Conservation (phyloP, 2,888 invertebrate genomes). For the Xanthia icteritia region DNA sequence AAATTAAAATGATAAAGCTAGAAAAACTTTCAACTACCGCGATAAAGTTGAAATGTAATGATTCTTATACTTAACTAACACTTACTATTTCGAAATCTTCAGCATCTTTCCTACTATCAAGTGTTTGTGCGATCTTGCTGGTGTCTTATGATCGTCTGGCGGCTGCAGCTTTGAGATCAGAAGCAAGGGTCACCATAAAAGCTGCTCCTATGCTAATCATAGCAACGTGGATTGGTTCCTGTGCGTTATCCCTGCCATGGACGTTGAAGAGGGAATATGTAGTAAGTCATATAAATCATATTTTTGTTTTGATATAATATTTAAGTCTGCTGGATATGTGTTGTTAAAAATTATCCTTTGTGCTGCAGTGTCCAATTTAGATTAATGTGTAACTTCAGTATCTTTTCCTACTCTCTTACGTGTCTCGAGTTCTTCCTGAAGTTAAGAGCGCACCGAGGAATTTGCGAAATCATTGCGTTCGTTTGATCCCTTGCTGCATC, state of each 20-base stretch:
- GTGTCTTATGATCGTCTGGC: constrained; percentile 96
- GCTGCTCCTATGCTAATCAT: constrained; percentile 92
- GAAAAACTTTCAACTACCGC: neutral
- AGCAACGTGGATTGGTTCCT: constrained; percentile 92
- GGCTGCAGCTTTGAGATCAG: constrained; percentile 93
- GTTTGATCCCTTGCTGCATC: too few species aligned
- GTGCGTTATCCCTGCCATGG: constrained; percentile 92
- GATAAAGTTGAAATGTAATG: neutral
- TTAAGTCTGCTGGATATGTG: neutral
- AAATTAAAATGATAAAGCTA: neutral
- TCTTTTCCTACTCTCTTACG: neutral
- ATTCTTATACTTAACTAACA: neutral
- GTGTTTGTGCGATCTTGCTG: constrained; percentile 94
- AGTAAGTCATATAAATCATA: constrained; percentile 76
- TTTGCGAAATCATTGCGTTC: too few species aligned
- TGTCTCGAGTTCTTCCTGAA: neutral
- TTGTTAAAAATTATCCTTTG: neutral
- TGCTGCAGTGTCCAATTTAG: neutral
- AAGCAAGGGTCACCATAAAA: constrained; percentile 92
- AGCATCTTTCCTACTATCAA: constrained; percentile 93
- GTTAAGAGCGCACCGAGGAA: too few species aligned
- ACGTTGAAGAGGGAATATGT: constrained; percentile 91
- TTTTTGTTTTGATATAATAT: neutral
- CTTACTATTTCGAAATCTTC: constrained; percentile 54
- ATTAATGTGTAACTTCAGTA: neutral